Percentiles rank a stretch among this genome's conserved stretches.
phyloP scores from a whole-genome alignment of 2,888 invertebrate genomes.

The Cataglyphis albicans region DNA sequence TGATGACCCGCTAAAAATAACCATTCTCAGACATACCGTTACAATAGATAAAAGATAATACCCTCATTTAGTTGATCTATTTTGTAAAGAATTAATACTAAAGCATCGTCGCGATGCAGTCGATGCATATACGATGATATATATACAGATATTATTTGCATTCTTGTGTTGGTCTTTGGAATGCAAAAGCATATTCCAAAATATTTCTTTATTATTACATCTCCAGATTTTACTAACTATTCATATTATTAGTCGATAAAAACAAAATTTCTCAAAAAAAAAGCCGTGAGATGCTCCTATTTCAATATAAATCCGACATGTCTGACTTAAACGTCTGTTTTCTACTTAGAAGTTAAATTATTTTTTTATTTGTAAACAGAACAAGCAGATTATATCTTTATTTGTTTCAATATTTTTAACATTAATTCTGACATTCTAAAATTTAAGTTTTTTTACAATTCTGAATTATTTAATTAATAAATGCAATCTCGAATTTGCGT shows the following conservation, averaged over 20 bases:
- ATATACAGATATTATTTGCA: slow-evolving; percentile 36
- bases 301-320: not conserved
- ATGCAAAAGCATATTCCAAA: not conserved
- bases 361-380: not conserved
- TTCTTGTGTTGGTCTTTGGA: slow-evolving; percentile 37
- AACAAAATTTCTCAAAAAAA: not conserved
- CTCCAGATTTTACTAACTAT: not conserved
- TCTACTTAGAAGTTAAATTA: slow-evolving; percentile 16
- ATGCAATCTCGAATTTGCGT: not conserved
- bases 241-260: not conserved
- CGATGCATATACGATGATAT: slow-evolving; percentile 28
- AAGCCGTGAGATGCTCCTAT: not conserved
- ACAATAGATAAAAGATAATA: slow-evolving; percentile 78
- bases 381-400: not conserved
- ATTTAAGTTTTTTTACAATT: slow-evolving; percentile 1
- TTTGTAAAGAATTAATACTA: slow-evolving; percentile 65
- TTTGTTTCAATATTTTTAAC: not conserved
- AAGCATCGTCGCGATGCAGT: slow-evolving; percentile 54
- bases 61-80: slow-evolving; percentile 77
- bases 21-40: slow-evolving; percentile 77
- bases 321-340: slow-evolving; percentile 17
- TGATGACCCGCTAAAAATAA: slow-evolving; percentile 77
- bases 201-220: not conserved
- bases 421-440: not conserved
- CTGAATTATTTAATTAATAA: not conserved